Percentiles rank a stretch among this genome's conserved stretches.
These are phyloP conservation scores for Hydractinia symbiolongicarpus DNA, from an alignment of 30 jellyfish, hydroid and myxozoan genomes.

Conservation along the genomic window DNA sequence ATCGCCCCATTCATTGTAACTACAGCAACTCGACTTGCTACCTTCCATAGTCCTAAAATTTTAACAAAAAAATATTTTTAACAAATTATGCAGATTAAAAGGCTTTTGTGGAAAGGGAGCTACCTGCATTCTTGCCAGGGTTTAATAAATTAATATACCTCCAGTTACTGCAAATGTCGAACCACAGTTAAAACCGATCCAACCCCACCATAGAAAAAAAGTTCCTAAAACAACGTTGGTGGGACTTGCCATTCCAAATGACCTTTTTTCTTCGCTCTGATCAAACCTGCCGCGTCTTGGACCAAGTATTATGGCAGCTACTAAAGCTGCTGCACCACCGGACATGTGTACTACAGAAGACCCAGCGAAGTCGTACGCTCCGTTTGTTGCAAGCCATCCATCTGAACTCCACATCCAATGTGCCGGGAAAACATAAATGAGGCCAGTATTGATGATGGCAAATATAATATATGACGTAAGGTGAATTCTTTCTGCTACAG, in stretches of 20 bases:
- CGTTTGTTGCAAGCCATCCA: slow-evolving; percentile 45
- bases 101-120: neutral
- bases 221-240: slow-evolving; percentile 41
- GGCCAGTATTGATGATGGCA: slow-evolving; percentile 23
- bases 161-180: slow-evolving; percentile 32
- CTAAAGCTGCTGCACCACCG: slow-evolving; percentile 61
- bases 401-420: slow-evolving; percentile 56
- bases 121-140: neutral
- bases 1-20: slow-evolving; percentile 60
- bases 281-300: slow-evolving; percentile 43
- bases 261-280: neutral
- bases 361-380: slow-evolving; percentile 51
- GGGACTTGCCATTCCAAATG: slow-evolving; percentile 25
- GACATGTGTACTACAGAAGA: slow-evolving; percentile 49
- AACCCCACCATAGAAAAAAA: slow-evolving; percentile 38
- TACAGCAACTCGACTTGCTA: slow-evolving; percentile 41
- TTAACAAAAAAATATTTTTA: neutral
- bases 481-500: slow-evolving; percentile 39
- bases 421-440: slow-evolving; percentile 40
- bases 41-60: slow-evolving; percentile 36
- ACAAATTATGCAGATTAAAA: neutral
- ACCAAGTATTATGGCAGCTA: slow-evolving; percentile 40
- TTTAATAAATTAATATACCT: slow-evolving; percentile 14
- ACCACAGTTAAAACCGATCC: slow-evolving; percentile 42
- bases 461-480: slow-evolving; percentile 30